Base-by-base conservation (phyloP, 2,797 vertebrate genomes). In the Gymnoscopelus microlampas region DNA sequence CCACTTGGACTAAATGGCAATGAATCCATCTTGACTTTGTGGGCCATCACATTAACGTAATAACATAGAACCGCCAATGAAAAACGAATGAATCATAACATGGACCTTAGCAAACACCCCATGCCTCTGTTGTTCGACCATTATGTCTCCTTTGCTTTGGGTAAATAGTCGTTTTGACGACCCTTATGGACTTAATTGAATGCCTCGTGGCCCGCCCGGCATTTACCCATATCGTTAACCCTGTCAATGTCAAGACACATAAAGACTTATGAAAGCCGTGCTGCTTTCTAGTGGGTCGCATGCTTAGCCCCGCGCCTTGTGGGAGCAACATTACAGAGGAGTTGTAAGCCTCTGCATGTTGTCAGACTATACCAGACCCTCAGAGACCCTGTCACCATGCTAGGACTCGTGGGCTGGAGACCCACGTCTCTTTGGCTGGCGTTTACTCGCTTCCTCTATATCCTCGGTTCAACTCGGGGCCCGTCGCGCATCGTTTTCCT, bases 321-420 rank as follows among this genome's bases (percentile, higher is more conserved):
- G 1, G 23, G 26, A 71, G 2, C 12, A 39, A 10, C 35, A n/a
- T 9, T 26, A 49, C 35, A 32, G 5, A 68, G 23, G 55, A 51
- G 6, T 12, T 23, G 29, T 54, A 51, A 24, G 62, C 59, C 14
- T 2, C 58, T 48, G 29, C 44, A 1, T 60, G 2, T 50, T 68
- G 51, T 76, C 53, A 68, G 68, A 67, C 79, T 19, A 19, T 19
- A 19, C 19, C 19, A 19, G 19, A 19, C 19, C 19, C 19, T 19
- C 19, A 19, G 19, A 19, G 19, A 19, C 19, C 19, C 19, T 19
- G 19, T 19, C 19, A 19, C 19, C 19, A 19, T 19, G 19, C 19
- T 19, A 19, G 19, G 19, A 19, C 19, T 19, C 19, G 1, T 19
- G 19, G 19, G 19, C 19, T 19, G 19, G 19, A 19, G 1, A 19